A percentile compares a stretch with the other conserved stretches of the same genome.
Evolutionary conservation across 2,113 vertebrate species (phyloP).

Genomic region (Neotoma lepida): DNA sequence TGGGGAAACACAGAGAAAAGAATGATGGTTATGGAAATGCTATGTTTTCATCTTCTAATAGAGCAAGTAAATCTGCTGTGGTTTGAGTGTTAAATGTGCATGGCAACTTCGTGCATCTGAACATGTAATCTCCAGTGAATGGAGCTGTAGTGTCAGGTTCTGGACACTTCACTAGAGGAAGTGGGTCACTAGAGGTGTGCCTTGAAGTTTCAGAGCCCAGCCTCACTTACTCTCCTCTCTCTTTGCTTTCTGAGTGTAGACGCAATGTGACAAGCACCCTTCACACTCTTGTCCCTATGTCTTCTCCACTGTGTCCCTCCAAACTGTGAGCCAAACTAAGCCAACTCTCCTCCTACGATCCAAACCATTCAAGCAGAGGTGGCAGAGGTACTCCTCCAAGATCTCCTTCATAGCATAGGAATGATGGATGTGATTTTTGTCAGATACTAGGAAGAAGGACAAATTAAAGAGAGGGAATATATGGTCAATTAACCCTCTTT

Average conservation of each 20-base stretch:
- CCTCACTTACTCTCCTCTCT: background rate
- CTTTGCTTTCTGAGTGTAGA: background rate
- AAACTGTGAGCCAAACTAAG: too few relatives aligned
- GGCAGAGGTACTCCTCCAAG: background rate
- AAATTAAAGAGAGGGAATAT: background rate
- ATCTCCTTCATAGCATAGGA: background rate
- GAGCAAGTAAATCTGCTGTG: background rate
- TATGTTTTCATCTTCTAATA: background rate
- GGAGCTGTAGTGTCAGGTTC: background rate
- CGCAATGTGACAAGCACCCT: background rate
- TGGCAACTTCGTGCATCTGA: background rate
- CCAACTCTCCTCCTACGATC: too few relatives aligned
- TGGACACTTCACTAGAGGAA: background rate
- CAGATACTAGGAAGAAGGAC: background rate
- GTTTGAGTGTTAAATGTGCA: background rate
- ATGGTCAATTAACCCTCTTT: background rate
- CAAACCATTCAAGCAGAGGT: background rate
- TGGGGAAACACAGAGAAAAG: background rate
- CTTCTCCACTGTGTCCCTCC: too few relatives aligned
- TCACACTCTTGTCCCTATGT: background rate
- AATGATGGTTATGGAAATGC: background rate
- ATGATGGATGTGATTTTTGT: background rate
- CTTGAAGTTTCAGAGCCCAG: background rate
- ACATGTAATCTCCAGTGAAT: too few relatives aligned
- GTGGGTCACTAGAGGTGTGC: background rate